These are phyloP conservation scores for Dryobotodes eremita DNA, from an alignment of 2,888 invertebrate genomes.

Conservation along the genomic window DNA sequence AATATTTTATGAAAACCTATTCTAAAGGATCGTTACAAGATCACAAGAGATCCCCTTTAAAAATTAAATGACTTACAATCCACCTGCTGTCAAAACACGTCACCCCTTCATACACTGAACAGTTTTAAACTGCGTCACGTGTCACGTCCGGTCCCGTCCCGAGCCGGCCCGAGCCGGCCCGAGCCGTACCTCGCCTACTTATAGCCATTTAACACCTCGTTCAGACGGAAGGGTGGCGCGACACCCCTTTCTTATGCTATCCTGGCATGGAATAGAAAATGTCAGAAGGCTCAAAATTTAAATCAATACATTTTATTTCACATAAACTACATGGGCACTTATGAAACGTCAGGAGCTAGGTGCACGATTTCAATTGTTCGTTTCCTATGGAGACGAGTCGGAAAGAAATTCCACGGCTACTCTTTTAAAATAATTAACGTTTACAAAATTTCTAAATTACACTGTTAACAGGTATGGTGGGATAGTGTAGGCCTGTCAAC, in stretches of 20 bases:
- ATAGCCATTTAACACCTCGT: constrained; percentile 63
- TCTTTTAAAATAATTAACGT: background rate
- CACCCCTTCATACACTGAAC: constrained; percentile 40
- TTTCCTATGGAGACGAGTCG: background rate
- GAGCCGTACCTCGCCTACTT: constrained; percentile 53
- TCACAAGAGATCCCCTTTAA: constrained; percentile 32
- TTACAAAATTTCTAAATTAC: background rate
- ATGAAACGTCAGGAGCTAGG: background rate
- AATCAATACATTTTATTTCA: background rate
- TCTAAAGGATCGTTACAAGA: background rate
- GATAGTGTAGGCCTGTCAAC: background rate
- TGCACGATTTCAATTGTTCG: background rate
- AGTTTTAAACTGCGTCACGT: constrained; percentile 53
- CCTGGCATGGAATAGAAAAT: background rate
- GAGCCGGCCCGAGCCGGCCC: constrained; percentile 14
- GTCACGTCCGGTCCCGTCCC: constrained; percentile 25
- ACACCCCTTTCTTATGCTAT: constrained; percentile 58
- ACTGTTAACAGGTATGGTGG: background rate
- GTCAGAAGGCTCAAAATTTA: constrained; percentile 31
- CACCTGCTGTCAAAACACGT: constrained; percentile 33
- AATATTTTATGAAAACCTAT: background rate
- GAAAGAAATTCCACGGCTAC: too few relatives aligned
- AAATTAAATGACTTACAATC: constrained; percentile 8
- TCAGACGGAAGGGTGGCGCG: constrained; percentile 47
- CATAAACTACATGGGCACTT: background rate